Conservation (phyloP, 2,797 vertebrate species). For the Acipenser ruthenus region DNA sequence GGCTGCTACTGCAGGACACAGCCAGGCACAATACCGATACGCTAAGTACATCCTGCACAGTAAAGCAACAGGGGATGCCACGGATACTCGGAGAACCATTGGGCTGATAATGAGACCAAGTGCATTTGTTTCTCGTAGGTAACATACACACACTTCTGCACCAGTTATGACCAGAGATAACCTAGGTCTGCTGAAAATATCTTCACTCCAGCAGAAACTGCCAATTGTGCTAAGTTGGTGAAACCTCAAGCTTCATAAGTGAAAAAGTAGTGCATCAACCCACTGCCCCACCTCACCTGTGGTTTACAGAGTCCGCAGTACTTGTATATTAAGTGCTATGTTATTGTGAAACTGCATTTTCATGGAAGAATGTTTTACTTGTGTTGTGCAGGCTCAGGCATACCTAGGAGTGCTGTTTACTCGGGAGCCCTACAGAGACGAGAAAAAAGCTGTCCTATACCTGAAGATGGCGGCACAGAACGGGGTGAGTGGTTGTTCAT, state of each 20-base stretch:
- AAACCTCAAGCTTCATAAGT: background rate
- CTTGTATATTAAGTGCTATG: background rate
- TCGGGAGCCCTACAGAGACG: conserved; percentile 52
- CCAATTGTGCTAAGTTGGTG: background rate
- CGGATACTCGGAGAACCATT: conserved; percentile 49
- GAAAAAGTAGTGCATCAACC: background rate
- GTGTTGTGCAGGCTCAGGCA: conserved; percentile 70
- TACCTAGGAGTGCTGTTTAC: conserved; percentile 76
- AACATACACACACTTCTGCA: background rate
- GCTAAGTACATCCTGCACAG: conserved; percentile 66
- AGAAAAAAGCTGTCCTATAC: conserved; percentile 62
- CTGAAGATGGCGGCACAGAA: conserved; percentile 74
- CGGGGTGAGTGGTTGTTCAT: conserved; percentile 57
- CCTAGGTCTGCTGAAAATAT: background rate
- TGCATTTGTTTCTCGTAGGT: background rate
- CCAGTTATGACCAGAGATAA: background rate
- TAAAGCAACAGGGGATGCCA: conserved; percentile 37
- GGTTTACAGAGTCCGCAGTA: background rate
- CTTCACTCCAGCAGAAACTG: background rate
- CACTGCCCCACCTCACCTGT: background rate
- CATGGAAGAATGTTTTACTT: background rate
- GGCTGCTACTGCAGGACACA: conserved; percentile 68
- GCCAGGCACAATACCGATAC: conserved; percentile 77
- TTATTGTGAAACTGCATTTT: background rate
- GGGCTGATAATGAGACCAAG: conserved; percentile 29